Percentiles rank a stretch among this genome's conserved stretches.
Conservation (phyloP, 2,113 vertebrate species). For the Coreoperca whiteheadi region DNA sequence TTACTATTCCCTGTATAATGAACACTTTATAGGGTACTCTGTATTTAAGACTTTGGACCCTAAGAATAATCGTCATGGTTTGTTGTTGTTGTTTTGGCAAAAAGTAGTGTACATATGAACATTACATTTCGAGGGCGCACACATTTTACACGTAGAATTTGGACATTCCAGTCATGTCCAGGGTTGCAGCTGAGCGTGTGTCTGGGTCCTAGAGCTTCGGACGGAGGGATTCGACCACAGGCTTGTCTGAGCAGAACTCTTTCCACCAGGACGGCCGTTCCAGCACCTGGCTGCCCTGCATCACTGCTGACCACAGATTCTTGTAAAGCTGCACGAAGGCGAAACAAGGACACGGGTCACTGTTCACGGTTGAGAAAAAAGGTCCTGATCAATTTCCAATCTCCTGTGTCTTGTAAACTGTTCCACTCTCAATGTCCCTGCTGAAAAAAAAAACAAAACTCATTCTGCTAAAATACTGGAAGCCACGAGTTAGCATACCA, state of each 20-base stretch:
- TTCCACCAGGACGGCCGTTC: constrained; percentile 91
- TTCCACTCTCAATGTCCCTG: too few relatives aligned
- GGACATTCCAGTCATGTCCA: background rate
- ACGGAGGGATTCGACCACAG: constrained; percentile 71
- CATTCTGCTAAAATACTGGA: background rate
- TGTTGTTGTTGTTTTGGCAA: too few relatives aligned
- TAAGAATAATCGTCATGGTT: too few relatives aligned
- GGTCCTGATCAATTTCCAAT: background rate
- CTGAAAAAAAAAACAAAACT: too few relatives aligned
- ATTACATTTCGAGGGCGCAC: background rate
- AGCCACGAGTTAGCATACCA: background rate
- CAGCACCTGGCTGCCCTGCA: constrained; percentile 85
- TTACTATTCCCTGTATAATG: too few relatives aligned
- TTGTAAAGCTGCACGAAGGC: constrained; percentile 86
- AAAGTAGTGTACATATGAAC: too few relatives aligned
- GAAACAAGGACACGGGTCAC: background rate
- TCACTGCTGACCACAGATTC: constrained; percentile 89
- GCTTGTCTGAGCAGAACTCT: constrained; percentile 88
- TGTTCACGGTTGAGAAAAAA: background rate
- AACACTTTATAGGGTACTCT: too few relatives aligned
- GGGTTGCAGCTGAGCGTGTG: background rate
- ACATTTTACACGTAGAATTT: background rate
- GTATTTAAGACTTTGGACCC: too few relatives aligned
- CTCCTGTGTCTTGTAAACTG: background rate
- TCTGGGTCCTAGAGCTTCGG: constrained; percentile 62